Evolutionary conservation across 2,888 invertebrate genomes (phyloP).

Genomic region (Griposia aprilina): DNA sequence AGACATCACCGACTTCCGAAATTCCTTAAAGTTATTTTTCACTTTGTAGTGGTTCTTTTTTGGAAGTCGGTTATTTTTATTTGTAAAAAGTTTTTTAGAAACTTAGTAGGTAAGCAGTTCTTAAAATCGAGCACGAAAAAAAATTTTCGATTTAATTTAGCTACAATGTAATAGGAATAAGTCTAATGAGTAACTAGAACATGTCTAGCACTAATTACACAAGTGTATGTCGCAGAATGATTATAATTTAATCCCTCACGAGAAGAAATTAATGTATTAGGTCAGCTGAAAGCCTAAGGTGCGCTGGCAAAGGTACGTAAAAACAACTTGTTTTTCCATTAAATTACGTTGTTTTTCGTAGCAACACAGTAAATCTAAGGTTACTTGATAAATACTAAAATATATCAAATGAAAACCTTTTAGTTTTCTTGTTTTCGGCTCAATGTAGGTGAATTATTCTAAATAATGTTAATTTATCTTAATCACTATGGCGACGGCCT

Average conservation of each 20-base stretch:
- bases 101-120: neutral
- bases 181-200: neutral
- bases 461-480: neutral
- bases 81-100: neutral
- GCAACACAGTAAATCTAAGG: neutral
- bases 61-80: no score
- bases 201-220: neutral
- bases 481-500: no score
- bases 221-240: neutral
- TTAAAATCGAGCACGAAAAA: neutral
- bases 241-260: neutral
- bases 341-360: conserved; percentile 22
- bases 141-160: neutral
- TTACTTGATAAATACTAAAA: conserved; percentile 15
- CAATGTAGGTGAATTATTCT: neutral
- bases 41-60: no score
- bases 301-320: neutral
- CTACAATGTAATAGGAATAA: neutral
- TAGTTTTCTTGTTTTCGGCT: neutral
- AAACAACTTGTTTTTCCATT: conserved; percentile 3
- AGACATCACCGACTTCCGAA: no score
- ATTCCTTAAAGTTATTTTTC: no score
- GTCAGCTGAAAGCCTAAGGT: neutral
- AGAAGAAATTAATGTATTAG: neutral
- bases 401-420: conserved; percentile 1